Base-by-base conservation (phyloP, 2,797 vertebrate genomes). In the Myotis daubentonii region DNA sequence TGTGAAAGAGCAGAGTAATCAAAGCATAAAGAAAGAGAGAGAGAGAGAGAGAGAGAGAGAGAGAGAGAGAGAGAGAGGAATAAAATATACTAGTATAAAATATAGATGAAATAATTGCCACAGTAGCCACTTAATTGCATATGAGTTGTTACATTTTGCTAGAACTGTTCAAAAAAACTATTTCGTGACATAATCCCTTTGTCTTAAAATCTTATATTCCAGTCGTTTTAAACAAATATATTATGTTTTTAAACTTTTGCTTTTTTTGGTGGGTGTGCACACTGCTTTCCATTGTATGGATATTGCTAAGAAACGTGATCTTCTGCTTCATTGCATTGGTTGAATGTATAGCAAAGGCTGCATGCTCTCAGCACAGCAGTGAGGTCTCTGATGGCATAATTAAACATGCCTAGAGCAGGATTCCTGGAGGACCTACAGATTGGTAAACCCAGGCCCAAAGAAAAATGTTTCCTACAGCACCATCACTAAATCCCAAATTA, bases 101-200 rank as follows among this genome's bases (percentile, higher is more conserved):
- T 91, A 33, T 22, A 92, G 23, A 55, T 66, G 20, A 90, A 80
- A 81, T 55, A 75, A 87, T 93, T 68, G n/a, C 7, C 41, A 53
- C 6, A 36, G 3, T 20, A 55, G 55, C n/a, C 22, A 44, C 23
- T 72, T 68, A 51, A 47, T 44, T 86, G 36, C 20, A 75, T 78
- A 93, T 85, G 30, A 91, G 1, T 70, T 13, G 28, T 75, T 87
- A 44, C 10, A 66, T 85, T 93, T 81, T 94, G 9, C 55, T 60
- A 78, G n/a, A 89, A 30, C 13, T 72, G 66, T 55, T 74, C 23
- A 41, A 80, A 96, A 70, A 70, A 36, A 72, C 0, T 28, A 71
- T 55, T 75, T 82, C 15, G 81, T 83, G 17, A 68, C 60, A 71
- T 62, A 87, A 91, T 51, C 81, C 23, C 15, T 71, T 89, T 95